Evolutionary conservation across 1,140 invertebrate species (phyloP).

Genomic region (Bombus consobrinus): DNA sequence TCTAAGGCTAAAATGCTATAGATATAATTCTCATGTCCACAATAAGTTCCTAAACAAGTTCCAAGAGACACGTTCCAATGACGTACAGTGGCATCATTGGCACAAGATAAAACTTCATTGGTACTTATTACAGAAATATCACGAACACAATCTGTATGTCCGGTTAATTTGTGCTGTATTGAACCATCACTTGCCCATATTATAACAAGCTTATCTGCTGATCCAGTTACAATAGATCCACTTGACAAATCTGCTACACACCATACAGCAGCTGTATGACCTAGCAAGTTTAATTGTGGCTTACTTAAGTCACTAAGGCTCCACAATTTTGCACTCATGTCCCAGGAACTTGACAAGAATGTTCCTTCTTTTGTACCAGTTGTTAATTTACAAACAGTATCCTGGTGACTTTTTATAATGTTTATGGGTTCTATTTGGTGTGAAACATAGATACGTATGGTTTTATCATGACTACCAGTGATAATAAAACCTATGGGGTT

Average conservation of each 20-base stretch:
- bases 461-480: conserved; percentile 94
- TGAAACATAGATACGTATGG: conserved; percentile 90
- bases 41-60: conserved; percentile 89
- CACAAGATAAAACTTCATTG: conserved; percentile 91
- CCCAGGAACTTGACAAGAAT: conserved; percentile 95
- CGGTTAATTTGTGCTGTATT: conserved; percentile 84
- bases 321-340: conserved; percentile 93
- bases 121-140: conserved; percentile 87
- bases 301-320: conserved; percentile 83
- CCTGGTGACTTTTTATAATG: conserved; percentile 90
- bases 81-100: conserved; percentile 94
- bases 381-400: conserved; percentile 88
- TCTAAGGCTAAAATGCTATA: conserved; percentile 84
- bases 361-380: conserved; percentile 83
- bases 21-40: conserved; percentile 91
- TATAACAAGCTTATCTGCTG: conserved; percentile 95
- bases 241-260: conserved; percentile 87
- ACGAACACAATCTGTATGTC: conserved; percentile 96
- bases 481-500: conserved; percentile 91
- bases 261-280: conserved; percentile 96
- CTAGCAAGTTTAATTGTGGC: conserved; percentile 85
- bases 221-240: conserved; percentile 90
- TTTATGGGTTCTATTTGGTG: conserved; percentile 85
- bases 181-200: conserved; percentile 88
- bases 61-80: conserved; percentile 91